Evolutionary conservation across 2,888 invertebrate species (phyloP).

Genomic region (Euplexia lucipara): DNA sequence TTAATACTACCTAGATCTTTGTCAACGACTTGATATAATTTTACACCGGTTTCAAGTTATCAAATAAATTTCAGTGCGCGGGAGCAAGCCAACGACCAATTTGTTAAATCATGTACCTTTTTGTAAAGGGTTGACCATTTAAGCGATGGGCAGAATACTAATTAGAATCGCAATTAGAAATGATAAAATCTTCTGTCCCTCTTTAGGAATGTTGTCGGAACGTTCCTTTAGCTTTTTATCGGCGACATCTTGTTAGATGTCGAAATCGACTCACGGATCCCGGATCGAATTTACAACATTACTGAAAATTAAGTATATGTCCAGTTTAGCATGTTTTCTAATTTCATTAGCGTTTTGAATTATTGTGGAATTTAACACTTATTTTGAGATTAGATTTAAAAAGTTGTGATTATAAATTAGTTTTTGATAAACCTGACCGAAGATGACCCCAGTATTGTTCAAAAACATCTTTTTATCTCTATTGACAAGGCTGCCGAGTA

Average conservation of each 20-base stretch:
- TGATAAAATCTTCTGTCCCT: slow-evolving; percentile 69
- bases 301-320: slow-evolving; percentile 31
- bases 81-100: slow-evolving; percentile 60
- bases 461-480: slow-evolving; percentile 58
- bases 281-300: slow-evolving; percentile 33
- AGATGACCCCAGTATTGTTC: slow-evolving; percentile 53
- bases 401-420: slow-evolving; percentile 27
- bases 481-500: slow-evolving; percentile 45
- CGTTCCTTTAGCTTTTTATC: slow-evolving; percentile 54
- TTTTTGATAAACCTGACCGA: slow-evolving; percentile 44
- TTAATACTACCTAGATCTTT: slow-evolving; percentile 50
- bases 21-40: slow-evolving; percentile 54
- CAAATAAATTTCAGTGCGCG: slow-evolving; percentile 59
- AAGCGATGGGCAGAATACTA: slow-evolving; percentile 70
- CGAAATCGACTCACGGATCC: slow-evolving; percentile 46
- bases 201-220: slow-evolving; percentile 65
- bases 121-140: slow-evolving; percentile 69
- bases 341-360: slow-evolving; percentile 11
- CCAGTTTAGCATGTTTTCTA: slow-evolving; percentile 11
- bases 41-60: slow-evolving; percentile 47
- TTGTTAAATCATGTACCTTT: slow-evolving; percentile 65
- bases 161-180: slow-evolving; percentile 75
- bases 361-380: background rate
- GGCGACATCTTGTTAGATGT: slow-evolving; percentile 45
- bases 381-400: slow-evolving; percentile 11